These are phyloP conservation scores for Actinostola sp. DNA, from an alignment of 92 coral and sea anemone genomes.

Conservation along the genomic window DNA sequence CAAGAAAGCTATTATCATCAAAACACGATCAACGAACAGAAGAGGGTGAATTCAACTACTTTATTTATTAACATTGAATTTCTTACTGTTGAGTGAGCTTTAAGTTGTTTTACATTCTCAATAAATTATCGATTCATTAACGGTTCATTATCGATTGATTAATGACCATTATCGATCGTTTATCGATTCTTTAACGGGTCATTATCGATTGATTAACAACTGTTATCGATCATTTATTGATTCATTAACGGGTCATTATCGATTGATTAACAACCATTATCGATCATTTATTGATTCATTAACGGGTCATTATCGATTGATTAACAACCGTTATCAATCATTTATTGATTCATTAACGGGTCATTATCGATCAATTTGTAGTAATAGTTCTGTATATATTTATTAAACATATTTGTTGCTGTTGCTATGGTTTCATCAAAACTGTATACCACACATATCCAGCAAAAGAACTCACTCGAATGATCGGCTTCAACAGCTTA, in stretches of 20 bases:
- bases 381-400: no score
- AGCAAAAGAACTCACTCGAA: no score
- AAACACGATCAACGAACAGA: constrained; percentile 56
- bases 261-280: neutral
- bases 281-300: neutral
- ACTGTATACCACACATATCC: no score
- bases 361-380: no score
- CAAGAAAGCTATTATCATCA: constrained; percentile 91
- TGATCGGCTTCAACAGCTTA: no score
- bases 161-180: neutral
- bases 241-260: no score
- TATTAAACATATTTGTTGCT: no score
- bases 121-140: neutral
- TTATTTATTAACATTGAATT: constrained; percentile 6
- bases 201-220: neutral
- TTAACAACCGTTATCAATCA: no score
- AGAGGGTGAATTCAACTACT: constrained; percentile 12
- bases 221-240: neutral
- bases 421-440: no score
- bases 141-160: neutral
- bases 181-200: no score
- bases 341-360: no score
- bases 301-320: neutral
- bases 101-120: neutral
- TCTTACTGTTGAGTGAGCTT: neutral